A percentile compares a stretch with the other conserved stretches of the same genome.
Conservation (phyloP, 2,888 invertebrate genomes). For the Apodemia zela region DNA sequence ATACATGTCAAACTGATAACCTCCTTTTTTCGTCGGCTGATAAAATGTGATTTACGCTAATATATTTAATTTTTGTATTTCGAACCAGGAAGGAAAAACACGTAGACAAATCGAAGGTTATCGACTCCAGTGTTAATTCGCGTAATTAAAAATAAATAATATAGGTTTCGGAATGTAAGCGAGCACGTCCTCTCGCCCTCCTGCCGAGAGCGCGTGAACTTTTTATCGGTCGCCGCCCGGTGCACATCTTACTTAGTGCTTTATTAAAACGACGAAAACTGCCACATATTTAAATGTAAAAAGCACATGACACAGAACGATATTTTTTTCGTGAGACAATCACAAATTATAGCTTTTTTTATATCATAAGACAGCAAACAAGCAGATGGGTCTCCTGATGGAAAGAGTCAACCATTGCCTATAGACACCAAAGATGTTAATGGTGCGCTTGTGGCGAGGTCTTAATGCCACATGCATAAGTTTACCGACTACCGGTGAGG, state of each 20-base stretch:
- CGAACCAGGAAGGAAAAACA: constrained; percentile 37
- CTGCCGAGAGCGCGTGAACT: constrained; percentile 70
- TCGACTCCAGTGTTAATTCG: constrained; percentile 67
- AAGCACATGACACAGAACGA: constrained; percentile 25
- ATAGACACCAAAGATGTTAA: no score
- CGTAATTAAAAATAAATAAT: constrained; percentile 74
- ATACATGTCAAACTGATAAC: no score
- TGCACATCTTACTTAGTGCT: constrained; percentile 38
- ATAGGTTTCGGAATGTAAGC: constrained; percentile 63
- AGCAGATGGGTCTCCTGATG: no score
- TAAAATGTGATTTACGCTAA: no score
- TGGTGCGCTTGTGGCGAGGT: no score
- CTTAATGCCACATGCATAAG: no score
- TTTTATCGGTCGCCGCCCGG: constrained; percentile 57
- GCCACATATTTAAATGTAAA: constrained; percentile 11
- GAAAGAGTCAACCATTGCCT: no score
- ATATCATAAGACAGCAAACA: no score
- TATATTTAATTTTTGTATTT: background rate
- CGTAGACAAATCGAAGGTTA: constrained; percentile 57
- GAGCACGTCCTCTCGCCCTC: constrained; percentile 62
- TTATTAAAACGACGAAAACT: constrained; percentile 33
- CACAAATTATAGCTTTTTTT: no score
- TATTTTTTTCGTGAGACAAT: constrained; percentile 42
- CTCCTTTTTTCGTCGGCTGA: no score
- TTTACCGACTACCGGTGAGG: no score